Evolutionary conservation across 2,797 vertebrate species (phyloP).

Genomic region (Thamnophis elegans): DNA sequence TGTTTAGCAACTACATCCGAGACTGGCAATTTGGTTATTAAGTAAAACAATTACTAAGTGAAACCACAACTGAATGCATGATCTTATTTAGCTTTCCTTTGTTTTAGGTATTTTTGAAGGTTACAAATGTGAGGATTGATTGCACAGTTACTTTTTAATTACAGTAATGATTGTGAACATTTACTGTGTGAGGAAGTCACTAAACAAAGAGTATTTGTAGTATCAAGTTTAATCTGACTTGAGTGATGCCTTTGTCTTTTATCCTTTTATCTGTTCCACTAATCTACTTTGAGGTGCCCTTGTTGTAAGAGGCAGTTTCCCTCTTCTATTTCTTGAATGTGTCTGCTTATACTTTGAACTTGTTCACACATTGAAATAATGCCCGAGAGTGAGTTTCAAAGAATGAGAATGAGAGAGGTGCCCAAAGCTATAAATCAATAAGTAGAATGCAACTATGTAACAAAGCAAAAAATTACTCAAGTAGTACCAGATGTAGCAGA

Average conservation of each 20-base stretch:
- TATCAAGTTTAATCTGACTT: not conserved
- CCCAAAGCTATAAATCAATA: slow-evolving; percentile 65
- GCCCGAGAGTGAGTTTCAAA: not conserved
- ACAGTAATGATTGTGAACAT: not conserved
- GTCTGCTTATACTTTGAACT: not conserved
- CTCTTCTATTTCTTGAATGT: not conserved
- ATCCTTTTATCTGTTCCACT: not conserved
- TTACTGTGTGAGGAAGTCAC: not conserved
- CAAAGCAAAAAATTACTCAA: slow-evolving; percentile 66
- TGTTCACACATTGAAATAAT: not conserved
- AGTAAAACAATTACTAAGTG: not conserved
- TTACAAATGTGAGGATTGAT: not conserved
- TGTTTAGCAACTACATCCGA: not conserved
- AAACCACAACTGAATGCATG: not conserved
- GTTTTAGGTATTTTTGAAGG: not conserved
- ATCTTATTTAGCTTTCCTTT: not conserved
- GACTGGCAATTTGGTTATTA: not conserved
- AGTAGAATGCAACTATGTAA: slow-evolving; percentile 55
- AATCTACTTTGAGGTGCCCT: not conserved
- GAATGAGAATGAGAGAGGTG: slow-evolving; percentile 21
- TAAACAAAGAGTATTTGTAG: not conserved
- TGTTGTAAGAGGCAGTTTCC: not conserved
- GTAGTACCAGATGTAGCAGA: slow-evolving; percentile 71
- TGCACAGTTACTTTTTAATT: not conserved
- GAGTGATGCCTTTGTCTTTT: not conserved